These are phyloP conservation scores for Mystacornis crossleyi DNA, from an alignment of 2,113 vertebrate genomes.

Conservation along the genomic window DNA sequence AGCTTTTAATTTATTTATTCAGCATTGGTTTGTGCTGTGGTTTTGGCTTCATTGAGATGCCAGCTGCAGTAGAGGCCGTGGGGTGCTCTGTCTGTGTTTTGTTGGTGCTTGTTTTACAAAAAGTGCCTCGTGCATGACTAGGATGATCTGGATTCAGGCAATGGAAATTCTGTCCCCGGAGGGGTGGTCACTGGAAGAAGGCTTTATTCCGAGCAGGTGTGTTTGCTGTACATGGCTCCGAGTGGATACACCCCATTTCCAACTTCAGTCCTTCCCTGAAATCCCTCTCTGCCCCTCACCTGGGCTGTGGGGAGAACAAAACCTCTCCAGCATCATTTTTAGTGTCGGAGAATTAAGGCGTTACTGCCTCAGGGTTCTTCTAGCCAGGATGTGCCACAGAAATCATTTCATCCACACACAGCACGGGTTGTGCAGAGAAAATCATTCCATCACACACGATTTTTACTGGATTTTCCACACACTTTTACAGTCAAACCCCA, in stretches of 20 bases:
- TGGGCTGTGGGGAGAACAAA: not conserved
- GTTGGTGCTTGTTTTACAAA: not conserved
- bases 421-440: not conserved
- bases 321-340: not conserved
- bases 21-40: not conserved
- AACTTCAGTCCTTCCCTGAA: not conserved
- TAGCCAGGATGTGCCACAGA: not conserved
- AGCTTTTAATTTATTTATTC: not conserved
- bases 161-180: not conserved
- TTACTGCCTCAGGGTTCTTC: accelerated
- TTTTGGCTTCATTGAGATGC: not conserved
- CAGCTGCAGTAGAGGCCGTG: not conserved
- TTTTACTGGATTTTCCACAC: accelerated
- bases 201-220: not conserved
- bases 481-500: accelerated
- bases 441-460: accelerated
- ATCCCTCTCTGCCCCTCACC: not conserved
- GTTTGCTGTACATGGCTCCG: not conserved
- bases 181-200: not conserved
- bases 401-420: accelerated
- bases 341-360: accelerated
- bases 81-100: not conserved
- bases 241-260: not conserved
- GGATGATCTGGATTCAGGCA: not conserved
- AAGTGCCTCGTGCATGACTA: not conserved